A percentile compares a stretch with the other conserved stretches of the same genome.
Evolutionary conservation across 1,140 invertebrate genomes (phyloP).

Genomic region (roundworm (Caenorhabditis elegans)): DNA sequence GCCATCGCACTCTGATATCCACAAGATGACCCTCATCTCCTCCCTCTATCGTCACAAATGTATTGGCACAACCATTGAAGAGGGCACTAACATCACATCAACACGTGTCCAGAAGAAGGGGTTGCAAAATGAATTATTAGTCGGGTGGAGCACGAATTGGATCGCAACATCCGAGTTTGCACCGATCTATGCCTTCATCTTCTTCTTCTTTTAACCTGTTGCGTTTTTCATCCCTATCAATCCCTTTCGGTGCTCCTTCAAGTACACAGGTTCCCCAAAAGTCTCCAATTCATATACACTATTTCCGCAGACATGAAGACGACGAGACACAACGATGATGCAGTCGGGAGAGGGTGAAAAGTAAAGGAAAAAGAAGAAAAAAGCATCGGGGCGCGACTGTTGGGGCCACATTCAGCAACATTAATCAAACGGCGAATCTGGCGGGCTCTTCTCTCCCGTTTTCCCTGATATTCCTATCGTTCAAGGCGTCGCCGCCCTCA

Average conservation of each 20-base stretch:
- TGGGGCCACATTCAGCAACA: slow-evolving; percentile 32
- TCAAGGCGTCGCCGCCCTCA: slow-evolving; percentile 21
- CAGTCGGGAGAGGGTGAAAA: neutral
- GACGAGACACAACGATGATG: slow-evolving; percentile 12
- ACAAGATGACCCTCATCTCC: neutral
- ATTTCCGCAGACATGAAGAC: neutral
- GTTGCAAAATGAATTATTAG: slow-evolving; percentile 31
- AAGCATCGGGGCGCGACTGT: slow-evolving; percentile 29
- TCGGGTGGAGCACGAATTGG: neutral
- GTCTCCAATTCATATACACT: neutral
- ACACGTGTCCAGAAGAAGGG: slow-evolving; percentile 28
- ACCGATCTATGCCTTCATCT: slow-evolving; percentile 28
- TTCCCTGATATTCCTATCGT: slow-evolving; percentile 30
- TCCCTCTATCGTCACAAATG: slow-evolving; percentile 1
- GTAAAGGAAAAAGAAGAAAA: slow-evolving; percentile 6
- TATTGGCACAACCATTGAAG: neutral
- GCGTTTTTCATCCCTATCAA: neutral
- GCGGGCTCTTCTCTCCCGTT: slow-evolving; percentile 31
- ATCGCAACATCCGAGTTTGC: slow-evolving; percentile 16
- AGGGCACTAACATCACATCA: slow-evolving; percentile 1
- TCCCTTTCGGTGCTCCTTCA: slow-evolving; percentile 5
- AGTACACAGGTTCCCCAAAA: slow-evolving; percentile 23
- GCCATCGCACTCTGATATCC: neutral
- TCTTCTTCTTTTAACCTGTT: neutral
- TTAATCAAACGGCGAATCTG: slow-evolving; percentile 33